Percentiles rank a stretch among this genome's conserved stretches.
These are phyloP conservation scores for Bombus waltoni DNA, from an alignment of 1,140 invertebrate species.

Conservation along the genomic window DNA sequence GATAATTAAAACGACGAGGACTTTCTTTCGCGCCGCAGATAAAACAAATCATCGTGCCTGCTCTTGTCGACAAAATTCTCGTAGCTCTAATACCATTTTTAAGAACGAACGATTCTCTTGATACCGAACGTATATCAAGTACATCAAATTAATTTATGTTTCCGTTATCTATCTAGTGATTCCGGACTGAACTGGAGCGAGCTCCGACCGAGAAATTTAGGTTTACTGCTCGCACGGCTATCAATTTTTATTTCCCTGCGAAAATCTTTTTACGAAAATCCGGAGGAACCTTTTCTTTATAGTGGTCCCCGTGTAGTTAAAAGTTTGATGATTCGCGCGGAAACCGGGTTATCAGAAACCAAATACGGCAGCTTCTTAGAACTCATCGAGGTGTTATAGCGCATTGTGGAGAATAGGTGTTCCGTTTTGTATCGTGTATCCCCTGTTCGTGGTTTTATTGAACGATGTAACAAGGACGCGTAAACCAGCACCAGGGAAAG, in stretches of 20 bases:
- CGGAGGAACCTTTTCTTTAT: background rate
- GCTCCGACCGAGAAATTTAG: background rate
- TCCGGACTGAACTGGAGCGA: background rate
- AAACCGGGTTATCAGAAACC: background rate
- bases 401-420: background rate
- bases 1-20: no score
- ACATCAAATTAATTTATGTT: background rate
- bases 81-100: no score
- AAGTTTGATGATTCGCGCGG: constrained; percentile 28
- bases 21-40: no score
- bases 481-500: background rate
- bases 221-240: background rate
- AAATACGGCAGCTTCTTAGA: constrained; percentile 23
- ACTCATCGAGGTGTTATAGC: constrained; percentile 12
- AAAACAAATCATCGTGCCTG: no score
- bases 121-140: background rate
- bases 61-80: no score
- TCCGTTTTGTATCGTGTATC: background rate
- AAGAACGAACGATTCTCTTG: background rate
- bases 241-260: constrained; percentile 25
- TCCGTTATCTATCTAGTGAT: background rate
- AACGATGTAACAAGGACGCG: constrained; percentile 27
- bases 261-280: constrained; percentile 8
- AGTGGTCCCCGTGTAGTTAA: background rate
- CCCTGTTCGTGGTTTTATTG: background rate